Percentiles rank a stretch among this genome's conserved stretches.
These are phyloP conservation scores for Dromaius novaehollandiae DNA, from an alignment of 2,113 vertebrate species.

Conservation along the genomic window DNA sequence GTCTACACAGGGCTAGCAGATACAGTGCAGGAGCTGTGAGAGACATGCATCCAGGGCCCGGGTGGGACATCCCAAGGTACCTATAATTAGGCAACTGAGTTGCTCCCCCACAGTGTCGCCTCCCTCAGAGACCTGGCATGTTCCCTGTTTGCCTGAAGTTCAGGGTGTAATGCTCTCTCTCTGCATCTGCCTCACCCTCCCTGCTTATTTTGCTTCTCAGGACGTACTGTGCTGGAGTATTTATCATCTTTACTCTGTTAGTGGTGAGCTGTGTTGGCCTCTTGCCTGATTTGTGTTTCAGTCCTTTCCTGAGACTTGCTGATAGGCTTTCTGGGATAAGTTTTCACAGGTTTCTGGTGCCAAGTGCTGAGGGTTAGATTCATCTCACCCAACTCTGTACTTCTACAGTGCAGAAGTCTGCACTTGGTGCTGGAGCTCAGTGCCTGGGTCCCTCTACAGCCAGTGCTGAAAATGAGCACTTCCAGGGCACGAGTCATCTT, in stretches of 20 bases:
- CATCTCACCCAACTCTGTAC: neutral
- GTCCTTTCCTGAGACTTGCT: neutral
- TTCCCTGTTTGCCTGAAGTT: neutral
- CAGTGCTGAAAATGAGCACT: neutral
- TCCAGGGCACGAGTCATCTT: neutral
- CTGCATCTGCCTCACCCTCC: neutral
- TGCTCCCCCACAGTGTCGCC: neutral
- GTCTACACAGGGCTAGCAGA: neutral
- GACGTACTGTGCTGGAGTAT: neutral
- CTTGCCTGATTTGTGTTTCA: neutral
- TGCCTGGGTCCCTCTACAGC: neutral
- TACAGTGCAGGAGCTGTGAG: neutral
- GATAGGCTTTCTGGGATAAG: conserved; percentile 32
- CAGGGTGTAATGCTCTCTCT: neutral
- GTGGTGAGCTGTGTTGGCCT: neutral
- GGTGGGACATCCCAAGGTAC: neutral
- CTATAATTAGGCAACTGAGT: neutral
- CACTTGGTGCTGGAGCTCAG: neutral
- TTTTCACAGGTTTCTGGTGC: neutral
- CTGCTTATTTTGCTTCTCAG: neutral
- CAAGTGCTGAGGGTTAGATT: neutral
- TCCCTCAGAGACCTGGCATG: neutral
- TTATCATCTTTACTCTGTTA: neutral
- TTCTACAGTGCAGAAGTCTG: neutral
- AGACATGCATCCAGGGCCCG: neutral